These are phyloP conservation scores for Trichechus manatus DNA, from an alignment of 2,113 vertebrate species.

Conservation along the genomic window DNA sequence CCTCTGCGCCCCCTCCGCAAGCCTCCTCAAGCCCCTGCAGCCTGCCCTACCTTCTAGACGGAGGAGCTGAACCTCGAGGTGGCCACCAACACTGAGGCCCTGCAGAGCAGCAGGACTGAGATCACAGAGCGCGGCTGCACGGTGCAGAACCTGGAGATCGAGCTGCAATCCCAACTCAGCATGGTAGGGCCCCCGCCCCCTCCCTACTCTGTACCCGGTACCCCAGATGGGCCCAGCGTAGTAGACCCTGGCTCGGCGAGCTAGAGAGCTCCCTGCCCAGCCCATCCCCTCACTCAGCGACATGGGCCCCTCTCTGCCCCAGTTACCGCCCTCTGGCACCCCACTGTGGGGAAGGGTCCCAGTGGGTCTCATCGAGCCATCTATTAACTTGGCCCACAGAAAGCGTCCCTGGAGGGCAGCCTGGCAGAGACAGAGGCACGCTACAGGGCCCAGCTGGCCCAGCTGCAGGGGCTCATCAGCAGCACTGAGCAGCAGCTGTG, in stretches of 20 bases:
- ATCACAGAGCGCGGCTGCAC: constrained; percentile 93
- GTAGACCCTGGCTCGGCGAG: background rate
- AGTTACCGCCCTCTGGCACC: background rate
- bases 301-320: background rate
- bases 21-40: background rate
- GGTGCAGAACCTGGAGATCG: constrained; percentile 95
- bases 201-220: background rate
- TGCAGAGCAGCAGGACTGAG: constrained; percentile 94
- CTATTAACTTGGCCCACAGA: constrained; percentile 82
- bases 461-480: constrained; percentile 90
- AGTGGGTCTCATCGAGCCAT: background rate
- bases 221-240: background rate
- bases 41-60: constrained; percentile 85
- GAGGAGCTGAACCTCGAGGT: constrained; percentile 91
- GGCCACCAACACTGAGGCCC: constrained; percentile 91
- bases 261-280: background rate
- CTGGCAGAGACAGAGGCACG: constrained; percentile 90
- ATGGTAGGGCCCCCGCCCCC: constrained; percentile 88
- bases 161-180: constrained; percentile 96
- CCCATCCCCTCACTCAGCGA: background rate
- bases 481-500: constrained; percentile 89
- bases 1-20: background rate
- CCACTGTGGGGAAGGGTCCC: background rate
- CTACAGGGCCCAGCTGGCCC: constrained; percentile 88
- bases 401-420: constrained; percentile 90